Base-by-base conservation (phyloP, 2,113 vertebrate genomes). In the Oreochromis tanganicae region DNA sequence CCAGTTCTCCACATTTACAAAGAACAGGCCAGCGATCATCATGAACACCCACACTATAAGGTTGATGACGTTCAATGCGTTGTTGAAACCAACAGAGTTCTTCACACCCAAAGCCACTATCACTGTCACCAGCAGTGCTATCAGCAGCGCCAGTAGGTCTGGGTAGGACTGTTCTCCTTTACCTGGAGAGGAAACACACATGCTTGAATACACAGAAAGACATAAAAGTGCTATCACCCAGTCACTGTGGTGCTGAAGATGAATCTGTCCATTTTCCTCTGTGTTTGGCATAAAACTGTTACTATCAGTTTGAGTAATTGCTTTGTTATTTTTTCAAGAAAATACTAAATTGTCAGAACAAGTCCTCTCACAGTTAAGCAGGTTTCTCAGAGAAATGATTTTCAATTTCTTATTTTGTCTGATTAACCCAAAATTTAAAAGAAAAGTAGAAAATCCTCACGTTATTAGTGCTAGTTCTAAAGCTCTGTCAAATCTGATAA, bases 151-250 rank as follows among this genome's bases (percentile, higher is more conserved):
- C 88, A 99, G 96, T 78, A 99, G 97, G 91, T 99, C 99, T 0
- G 99, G 99, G 91, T 99, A 99, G 0, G 99, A 99, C 88, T 99
- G 97, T 87, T 99, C 98, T 78, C 98, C 98, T 97, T 99, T 99
- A 54, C 99, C 99, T 95, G 13, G 5, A 50, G 4, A 54, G 36
- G 41, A 43, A 41, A 55, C 54, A 89, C 10, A 34, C 3, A 68
- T 13, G 5, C 3, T 34, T 24, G 11, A 57, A 73, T n/a, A 63
- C 5, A n/a, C 5, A 80, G 36, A 14, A 4, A 59, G 29, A 36
- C 9, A 79, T 38, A 11, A 34, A 29, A 29, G 10, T 24, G 68
- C 27, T 50, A 27, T 21, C 17, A 73, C 36, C 27, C 11, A 36
- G 75, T 46, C 52, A 34, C 48, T 8, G 12, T 27, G 17, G 29